A percentile compares a stretch with the other conserved stretches of the same genome.
Conservation (phyloP, 1,140 invertebrate genomes). For the Sitobion miscanthi region DNA sequence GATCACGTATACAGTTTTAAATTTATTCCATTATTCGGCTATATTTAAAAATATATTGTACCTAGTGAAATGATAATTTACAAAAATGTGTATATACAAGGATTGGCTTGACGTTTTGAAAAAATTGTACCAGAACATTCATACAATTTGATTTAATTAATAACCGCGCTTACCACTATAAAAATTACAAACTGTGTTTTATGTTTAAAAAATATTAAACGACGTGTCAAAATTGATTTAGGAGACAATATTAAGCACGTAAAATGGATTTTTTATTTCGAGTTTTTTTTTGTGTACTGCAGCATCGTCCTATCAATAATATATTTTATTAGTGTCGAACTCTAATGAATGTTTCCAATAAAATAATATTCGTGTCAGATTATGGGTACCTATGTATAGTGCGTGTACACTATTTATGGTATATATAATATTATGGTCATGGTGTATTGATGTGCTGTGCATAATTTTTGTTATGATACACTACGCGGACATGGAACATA, state of each 20-base stretch:
- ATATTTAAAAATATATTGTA: background rate
- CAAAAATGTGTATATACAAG: background rate
- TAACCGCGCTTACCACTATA: background rate
- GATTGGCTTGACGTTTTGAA: background rate
- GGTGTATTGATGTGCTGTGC: background rate
- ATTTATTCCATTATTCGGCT: background rate
- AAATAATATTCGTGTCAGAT: conserved; percentile 23
- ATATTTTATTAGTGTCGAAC: background rate
- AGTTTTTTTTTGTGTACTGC: background rate
- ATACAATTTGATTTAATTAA: background rate
- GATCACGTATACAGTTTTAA: background rate
- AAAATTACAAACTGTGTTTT: background rate
- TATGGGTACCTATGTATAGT: background rate
- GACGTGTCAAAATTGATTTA: conserved; percentile 34
- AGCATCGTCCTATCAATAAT: background rate
- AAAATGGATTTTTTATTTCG: background rate
- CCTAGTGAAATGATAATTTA: background rate
- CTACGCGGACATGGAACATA: no score
- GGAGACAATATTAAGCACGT: background rate
- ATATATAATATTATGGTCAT: background rate
- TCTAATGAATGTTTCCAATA: background rate
- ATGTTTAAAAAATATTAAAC: background rate
- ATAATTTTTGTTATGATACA: background rate
- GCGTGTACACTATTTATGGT: background rate
- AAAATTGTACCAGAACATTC: background rate